These are phyloP conservation scores for Cavia aperea DNA, from an alignment of 2,113 vertebrate species.

Conservation along the genomic window DNA sequence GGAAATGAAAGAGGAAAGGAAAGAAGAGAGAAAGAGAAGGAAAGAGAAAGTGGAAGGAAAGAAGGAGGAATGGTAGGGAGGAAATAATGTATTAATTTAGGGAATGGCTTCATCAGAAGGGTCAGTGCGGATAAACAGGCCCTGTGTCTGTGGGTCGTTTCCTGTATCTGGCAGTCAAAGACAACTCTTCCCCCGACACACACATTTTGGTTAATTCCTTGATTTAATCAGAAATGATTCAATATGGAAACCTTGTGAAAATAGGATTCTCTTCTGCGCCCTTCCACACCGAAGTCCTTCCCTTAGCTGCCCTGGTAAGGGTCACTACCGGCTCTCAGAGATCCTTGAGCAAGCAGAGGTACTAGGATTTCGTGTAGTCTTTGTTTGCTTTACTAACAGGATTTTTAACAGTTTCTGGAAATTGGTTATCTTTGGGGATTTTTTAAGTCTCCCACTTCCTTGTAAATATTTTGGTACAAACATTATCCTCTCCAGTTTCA, in stretches of 20 bases:
- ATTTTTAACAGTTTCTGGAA: not conserved
- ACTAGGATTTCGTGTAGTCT: not conserved
- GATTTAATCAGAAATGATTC: not conserved
- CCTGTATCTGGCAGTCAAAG: not conserved
- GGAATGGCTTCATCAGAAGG: not conserved
- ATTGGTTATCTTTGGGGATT: conserved; percentile 3
- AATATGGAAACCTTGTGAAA: not conserved
- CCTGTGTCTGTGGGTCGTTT: not conserved
- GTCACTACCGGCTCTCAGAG: not conserved
- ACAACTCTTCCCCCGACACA: no score
- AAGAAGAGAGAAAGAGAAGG: accelerated
- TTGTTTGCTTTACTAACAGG: conserved; percentile 27
- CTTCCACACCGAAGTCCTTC: not conserved
- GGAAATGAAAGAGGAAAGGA: not conserved
- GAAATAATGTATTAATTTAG: not conserved
- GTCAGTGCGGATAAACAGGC: not conserved
- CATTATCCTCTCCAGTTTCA: conserved; percentile 42
- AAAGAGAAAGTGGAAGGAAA: accelerated
- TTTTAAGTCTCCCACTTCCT: conserved; percentile 32
- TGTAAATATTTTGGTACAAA: conserved; percentile 50
- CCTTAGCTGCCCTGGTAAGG: not conserved
- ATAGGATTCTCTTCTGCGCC: not conserved
- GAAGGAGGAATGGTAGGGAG: not conserved
- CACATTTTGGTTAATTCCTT: not conserved
- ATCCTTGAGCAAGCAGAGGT: not conserved